Evolutionary conservation across 1,140 invertebrate genomes (phyloP).

Genomic region (Hypothenemus hampei): DNA sequence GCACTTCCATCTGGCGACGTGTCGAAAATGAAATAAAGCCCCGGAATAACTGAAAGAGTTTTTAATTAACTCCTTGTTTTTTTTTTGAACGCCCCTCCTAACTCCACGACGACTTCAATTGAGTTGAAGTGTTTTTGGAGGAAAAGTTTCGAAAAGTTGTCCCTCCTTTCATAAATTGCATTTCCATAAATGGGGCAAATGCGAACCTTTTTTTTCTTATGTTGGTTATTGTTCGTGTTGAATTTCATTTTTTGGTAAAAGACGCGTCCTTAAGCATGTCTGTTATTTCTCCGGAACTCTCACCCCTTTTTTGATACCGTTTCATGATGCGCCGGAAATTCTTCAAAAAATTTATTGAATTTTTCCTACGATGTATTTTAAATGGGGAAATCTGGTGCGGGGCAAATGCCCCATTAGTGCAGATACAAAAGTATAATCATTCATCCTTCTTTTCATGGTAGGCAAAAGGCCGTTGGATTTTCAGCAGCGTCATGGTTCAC

Average conservation of each 20-base stretch:
- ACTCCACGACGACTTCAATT: constrained; percentile 3
- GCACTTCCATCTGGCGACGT: constrained; percentile 4
- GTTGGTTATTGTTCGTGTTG: neutral
- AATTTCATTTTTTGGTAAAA: neutral
- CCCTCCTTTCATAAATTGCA: constrained; percentile 10
- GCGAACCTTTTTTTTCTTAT: neutral
- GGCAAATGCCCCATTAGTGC: constrained; percentile 35
- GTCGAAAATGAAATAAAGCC: constrained; percentile 14
- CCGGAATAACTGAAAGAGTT: neutral
- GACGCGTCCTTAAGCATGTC: neutral
- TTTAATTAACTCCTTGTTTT: constrained; percentile 17
- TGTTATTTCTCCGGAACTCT: neutral
- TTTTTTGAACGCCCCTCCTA: constrained; percentile 6
- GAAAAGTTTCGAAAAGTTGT: constrained; percentile 7
- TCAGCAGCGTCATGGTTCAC: constrained; percentile 10
- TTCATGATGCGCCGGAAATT: constrained; percentile 13
- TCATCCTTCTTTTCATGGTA: constrained; percentile 34
- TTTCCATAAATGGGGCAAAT: constrained; percentile 6
- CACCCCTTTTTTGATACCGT: constrained; percentile 4
- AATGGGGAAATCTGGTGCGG: constrained; percentile 32
- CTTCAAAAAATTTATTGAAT: constrained; percentile 23
- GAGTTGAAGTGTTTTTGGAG: constrained; percentile 5
- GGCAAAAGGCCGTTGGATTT: constrained; percentile 25
- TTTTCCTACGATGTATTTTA: constrained; percentile 26
- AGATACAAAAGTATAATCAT: constrained; percentile 37